These are phyloP conservation scores for Leptestheria dahalacensis DNA, from an alignment of 1,140 invertebrate species.

Conservation along the genomic window DNA sequence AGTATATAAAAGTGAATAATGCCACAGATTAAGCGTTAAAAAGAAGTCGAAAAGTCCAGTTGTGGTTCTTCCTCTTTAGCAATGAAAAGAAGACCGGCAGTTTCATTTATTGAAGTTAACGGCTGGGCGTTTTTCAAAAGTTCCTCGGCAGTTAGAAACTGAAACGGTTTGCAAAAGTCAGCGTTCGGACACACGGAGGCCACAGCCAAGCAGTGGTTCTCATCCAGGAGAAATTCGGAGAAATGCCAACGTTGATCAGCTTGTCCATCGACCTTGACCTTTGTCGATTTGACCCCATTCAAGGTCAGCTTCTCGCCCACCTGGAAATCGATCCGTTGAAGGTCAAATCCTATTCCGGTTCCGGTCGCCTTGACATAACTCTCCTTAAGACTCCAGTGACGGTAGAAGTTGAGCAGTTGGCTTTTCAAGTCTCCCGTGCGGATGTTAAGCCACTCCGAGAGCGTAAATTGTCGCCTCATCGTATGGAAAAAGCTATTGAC, in stretches of 20 bases:
- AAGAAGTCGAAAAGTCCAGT: no score
- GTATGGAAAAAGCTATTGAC: slow-evolving; percentile 59
- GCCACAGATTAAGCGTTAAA: background rate
- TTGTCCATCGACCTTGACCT: slow-evolving; percentile 43
- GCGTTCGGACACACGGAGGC: slow-evolving; percentile 31
- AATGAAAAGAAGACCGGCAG: slow-evolving; percentile 34
- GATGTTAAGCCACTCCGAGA: slow-evolving; percentile 63
- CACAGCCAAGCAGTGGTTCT: slow-evolving; percentile 63
- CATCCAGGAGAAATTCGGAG: slow-evolving; percentile 70
- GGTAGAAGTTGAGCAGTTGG: slow-evolving; percentile 54
- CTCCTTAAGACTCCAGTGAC: slow-evolving; percentile 90
- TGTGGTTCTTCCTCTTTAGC: slow-evolving; percentile 27
- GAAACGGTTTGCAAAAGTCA: slow-evolving; percentile 7
- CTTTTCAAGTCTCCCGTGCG: slow-evolving; percentile 34
- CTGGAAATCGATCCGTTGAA: slow-evolving; percentile 58
- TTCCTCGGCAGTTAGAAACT: slow-evolving; percentile 33
- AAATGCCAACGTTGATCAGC: slow-evolving; percentile 56
- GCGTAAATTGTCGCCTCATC: slow-evolving; percentile 68
- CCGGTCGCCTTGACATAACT: slow-evolving; percentile 85
- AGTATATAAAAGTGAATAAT: background rate
- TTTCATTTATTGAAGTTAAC: slow-evolving; percentile 29
- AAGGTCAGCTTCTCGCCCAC: slow-evolving; percentile 35
- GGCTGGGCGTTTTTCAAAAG: slow-evolving; percentile 40
- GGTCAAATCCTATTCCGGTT: slow-evolving; percentile 60
- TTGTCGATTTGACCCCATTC: slow-evolving; percentile 43